phyloP scores from a whole-genome alignment of 53 echinoderm and acorn worm species.

The Crossaster papposus region DNA sequence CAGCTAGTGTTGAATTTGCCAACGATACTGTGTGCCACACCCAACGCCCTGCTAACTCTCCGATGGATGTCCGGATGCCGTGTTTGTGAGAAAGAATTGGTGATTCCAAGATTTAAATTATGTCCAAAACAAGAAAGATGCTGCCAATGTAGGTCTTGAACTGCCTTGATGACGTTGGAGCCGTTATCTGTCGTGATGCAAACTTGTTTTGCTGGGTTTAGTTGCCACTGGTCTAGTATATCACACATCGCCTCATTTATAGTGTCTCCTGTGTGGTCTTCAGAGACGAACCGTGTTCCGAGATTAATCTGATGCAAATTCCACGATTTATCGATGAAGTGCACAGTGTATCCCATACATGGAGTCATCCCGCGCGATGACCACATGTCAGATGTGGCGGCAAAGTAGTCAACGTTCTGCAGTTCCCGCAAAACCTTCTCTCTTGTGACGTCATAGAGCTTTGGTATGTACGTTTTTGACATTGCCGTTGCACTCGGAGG shows the following conservation, averaged over 20 bases:
- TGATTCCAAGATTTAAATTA: conserved; percentile 48
- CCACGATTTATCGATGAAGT: conserved; percentile 19
- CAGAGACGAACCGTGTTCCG: conserved; percentile 19
- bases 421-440: conserved; percentile 9
- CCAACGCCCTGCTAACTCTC: conserved; percentile 28
- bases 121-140: too few species aligned
- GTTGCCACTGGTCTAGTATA: too few species aligned
- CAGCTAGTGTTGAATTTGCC: conserved; percentile 57
- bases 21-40: conserved; percentile 27
- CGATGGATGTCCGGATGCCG: conserved; percentile 45
- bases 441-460: conserved; percentile 30
- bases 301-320: conserved; percentile 20
- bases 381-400: conserved; percentile 60
- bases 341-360: conserved; percentile 35
- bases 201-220: too few species aligned
- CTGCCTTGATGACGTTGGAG: too few species aligned
- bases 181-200: too few species aligned
- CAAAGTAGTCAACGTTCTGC: conserved; percentile 14
- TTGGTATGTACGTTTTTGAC: conserved; percentile 51
- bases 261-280: too few species aligned
- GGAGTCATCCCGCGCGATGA: conserved; percentile 59
- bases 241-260: too few species aligned
- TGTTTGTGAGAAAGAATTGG: conserved; percentile 51
- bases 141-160: too few species aligned
- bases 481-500: conserved; percentile 30